Percentiles rank a stretch among this genome's conserved stretches.
Evolutionary conservation across 2,113 vertebrate species (phyloP).

Genomic region (Promerops cafer): DNA sequence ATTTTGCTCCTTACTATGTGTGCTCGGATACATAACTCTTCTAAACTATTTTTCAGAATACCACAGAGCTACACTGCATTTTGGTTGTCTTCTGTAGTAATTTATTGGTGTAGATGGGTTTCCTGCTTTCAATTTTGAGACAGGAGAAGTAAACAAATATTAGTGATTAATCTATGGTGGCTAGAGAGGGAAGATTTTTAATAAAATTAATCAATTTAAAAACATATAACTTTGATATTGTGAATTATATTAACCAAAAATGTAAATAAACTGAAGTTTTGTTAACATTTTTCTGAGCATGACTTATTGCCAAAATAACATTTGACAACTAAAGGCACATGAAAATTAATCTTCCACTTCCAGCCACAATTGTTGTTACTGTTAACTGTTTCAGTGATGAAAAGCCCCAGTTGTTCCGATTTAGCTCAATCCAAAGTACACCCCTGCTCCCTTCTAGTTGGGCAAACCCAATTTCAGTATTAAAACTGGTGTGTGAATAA

Average conservation of each 20-base stretch:
- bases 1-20: not conserved
- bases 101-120: not conserved
- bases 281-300: not conserved
- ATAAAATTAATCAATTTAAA: not conserved
- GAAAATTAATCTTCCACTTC: not conserved
- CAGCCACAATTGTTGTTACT: not conserved
- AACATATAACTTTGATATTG: not conserved
- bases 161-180: not conserved
- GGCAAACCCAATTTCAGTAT: not conserved
- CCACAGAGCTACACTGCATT: not conserved
- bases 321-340: not conserved
- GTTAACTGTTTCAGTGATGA: not conserved
- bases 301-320: not conserved
- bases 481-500: not conserved
- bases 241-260: not conserved
- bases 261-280: not conserved
- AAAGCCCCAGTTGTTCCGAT: not conserved
- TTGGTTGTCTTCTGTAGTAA: not conserved
- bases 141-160: not conserved
- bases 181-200: not conserved
- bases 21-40: not conserved
- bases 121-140: not conserved
- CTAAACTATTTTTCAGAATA: not conserved
- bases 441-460: fast-evolving
- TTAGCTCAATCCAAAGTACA: not conserved